Conservation (phyloP, 2,797 vertebrate species). For the Hydrolagus colliei region DNA sequence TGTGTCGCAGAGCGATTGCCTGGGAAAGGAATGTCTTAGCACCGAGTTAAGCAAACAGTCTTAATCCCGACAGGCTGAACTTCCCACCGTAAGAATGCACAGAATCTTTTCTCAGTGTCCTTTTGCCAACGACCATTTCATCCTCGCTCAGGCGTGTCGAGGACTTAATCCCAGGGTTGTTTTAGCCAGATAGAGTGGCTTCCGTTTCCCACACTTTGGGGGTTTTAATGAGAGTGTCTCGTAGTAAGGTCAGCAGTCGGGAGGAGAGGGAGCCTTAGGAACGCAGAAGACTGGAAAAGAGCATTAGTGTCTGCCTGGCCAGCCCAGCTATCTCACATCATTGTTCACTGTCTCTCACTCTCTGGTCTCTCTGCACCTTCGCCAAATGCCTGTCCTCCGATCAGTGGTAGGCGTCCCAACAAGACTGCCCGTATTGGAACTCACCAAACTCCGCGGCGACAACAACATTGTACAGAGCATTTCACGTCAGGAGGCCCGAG, state of each 20-base stretch:
- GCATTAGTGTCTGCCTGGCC: too few relatives aligned
- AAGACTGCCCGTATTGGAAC: background rate
- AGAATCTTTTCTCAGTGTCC: slow-evolving; percentile 71
- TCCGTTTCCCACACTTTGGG: slow-evolving; percentile 75
- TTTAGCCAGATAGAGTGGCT: slow-evolving; percentile 71
- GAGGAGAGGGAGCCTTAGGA: too few relatives aligned
- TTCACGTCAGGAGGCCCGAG: too few relatives aligned
- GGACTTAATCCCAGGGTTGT: slow-evolving; percentile 71
- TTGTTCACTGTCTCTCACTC: too few relatives aligned
- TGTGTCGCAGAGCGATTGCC: slow-evolving; percentile 59
- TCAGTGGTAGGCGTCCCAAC: too few relatives aligned
- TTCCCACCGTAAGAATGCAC: slow-evolving; percentile 58
- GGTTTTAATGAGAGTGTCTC: background rate
- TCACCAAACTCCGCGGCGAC: background rate
- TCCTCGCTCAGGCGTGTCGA: slow-evolving; percentile 61
- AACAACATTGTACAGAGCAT: too few relatives aligned
- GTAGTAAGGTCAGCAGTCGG: too few relatives aligned
- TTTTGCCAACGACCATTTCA: slow-evolving; percentile 70
- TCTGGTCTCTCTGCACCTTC: too few relatives aligned
- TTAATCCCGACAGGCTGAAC: slow-evolving; percentile 60
- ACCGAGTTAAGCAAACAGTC: slow-evolving; percentile 70
- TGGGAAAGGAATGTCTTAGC: slow-evolving; percentile 79
- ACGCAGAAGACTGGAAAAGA: too few relatives aligned
- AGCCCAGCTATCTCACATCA: too few relatives aligned
- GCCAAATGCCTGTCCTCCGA: too few relatives aligned